Percentiles rank a stretch among this genome's conserved stretches.
phyloP scores from a whole-genome alignment of 2,888 invertebrate genomes.

The Heterodera filipjevi region DNA sequence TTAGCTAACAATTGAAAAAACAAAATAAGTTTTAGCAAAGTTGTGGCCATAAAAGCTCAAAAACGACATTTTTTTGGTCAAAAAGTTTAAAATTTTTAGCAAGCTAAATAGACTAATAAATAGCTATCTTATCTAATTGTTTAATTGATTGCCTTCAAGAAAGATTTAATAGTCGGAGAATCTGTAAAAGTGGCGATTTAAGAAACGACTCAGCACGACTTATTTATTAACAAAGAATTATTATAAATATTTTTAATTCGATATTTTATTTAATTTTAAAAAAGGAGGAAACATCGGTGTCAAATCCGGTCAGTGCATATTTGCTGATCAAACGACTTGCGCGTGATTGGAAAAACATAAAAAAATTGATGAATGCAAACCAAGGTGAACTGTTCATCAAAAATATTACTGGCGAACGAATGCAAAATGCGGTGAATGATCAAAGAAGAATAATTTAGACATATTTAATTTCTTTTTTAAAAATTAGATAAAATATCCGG shows the following conservation, averaged over 20 bases:
- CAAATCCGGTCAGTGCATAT: slow-evolving; percentile 69
- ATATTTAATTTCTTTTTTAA: slow-evolving; percentile 3
- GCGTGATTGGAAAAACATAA: slow-evolving; percentile 67
- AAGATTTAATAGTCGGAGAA: too few species aligned
- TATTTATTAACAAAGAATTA: too few species aligned
- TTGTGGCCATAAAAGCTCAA: too few species aligned
- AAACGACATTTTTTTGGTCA: too few species aligned
- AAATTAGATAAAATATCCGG: slow-evolving; percentile 72
- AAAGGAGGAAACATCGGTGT: slow-evolving; percentile 49
- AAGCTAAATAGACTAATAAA: too few species aligned
- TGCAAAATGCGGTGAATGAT: slow-evolving; percentile 71
- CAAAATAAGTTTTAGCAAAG: too few species aligned
- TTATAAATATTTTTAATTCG: background rate
- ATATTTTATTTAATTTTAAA: background rate
- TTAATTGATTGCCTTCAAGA: too few species aligned
- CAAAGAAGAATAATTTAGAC: too few species aligned
- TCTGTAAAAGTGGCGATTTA: too few species aligned
- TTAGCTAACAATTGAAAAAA: too few species aligned
- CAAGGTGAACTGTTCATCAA: slow-evolving; percentile 60
- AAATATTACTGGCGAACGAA: slow-evolving; percentile 68
- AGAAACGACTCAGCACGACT: too few species aligned
- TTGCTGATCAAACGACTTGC: slow-evolving; percentile 68
- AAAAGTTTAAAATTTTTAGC: background rate
- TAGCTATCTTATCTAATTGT: too few species aligned
- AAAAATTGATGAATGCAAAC: slow-evolving; percentile 63